Evolutionary conservation across 2,888 invertebrate genomes (phyloP), one percentile per base, ranked within the genome.

Genomic region (Stenchaetothrips biformis): DNA sequence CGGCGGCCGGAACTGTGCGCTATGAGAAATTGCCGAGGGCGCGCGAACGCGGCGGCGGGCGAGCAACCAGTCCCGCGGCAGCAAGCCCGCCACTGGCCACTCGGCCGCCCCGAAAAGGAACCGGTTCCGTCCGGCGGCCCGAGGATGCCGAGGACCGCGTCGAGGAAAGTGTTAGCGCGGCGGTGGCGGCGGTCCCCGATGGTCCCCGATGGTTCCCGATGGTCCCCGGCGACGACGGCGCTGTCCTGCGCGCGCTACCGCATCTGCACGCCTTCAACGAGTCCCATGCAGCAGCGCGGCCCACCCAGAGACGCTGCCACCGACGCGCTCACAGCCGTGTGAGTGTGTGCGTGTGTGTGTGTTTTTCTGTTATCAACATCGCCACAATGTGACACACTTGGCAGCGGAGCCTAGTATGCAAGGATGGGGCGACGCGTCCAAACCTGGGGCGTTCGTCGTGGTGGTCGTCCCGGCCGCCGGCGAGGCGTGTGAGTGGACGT

Each of bases 51-150:
- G 37, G 37, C 37, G 37, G 37, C 37, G 37, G 37, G 37, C 37
- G 37, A 37, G 37, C 37, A 37, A 37, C 37, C 37, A 37, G 37
- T 37, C 37, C 37, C 37, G 37, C 37, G 37, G 37, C 37, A 4
- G 37, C 37, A 4, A 37, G 2, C 37, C 37, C 37, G 37, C 37
- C 37, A 37, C 37, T 37, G 37, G 37, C 37, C 37, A 37, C 37
- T 37, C 67, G 25, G 59, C 59, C 59, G 21, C 25, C 25, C 67
- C 67, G 67, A 74, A 74, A 74, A 74, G 53, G 67, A 74, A 74
- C 67, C 67, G 67, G 67, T 74, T 74, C 25, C 25, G 18, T 18
- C 59, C 59, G 59, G 59, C 59, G 13, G 59, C 59, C 13, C 6
- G 59, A 53, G 13, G 53, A n/a, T n/a, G 53, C 53, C 53, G 53